A percentile compares a stretch with the other conserved stretches of the same genome.
phyloP scores from a whole-genome alignment of 2,888 invertebrate species.

The Lasioglossum calceatum region DNA sequence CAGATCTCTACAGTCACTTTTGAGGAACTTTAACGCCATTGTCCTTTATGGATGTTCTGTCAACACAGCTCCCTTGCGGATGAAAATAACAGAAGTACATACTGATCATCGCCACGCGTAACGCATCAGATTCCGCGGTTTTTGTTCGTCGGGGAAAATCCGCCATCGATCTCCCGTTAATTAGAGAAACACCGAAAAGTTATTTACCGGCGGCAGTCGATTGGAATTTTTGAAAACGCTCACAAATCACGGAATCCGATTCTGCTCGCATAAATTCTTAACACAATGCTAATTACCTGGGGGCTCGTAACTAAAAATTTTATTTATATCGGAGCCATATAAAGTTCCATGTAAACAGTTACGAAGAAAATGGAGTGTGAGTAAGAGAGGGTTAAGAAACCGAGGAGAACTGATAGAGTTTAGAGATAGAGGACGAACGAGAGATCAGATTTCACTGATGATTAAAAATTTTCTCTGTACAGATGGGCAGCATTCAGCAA shows the following conservation, averaged over 20 bases:
- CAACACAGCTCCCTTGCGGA: not conserved
- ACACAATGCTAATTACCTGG: not conserved
- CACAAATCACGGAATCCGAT: not conserved
- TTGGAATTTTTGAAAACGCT: constrained; percentile 21
- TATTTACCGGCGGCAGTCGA: constrained; percentile 5
- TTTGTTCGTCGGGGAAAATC: not conserved
- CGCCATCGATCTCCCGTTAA: not conserved
- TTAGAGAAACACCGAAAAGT: not conserved
- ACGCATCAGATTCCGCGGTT: not conserved
- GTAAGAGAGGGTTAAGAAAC: no score
- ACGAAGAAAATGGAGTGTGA: no score
- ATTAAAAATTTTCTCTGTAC: constrained; percentile 20
- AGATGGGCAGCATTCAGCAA: constrained; percentile 92
- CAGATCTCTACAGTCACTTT: not conserved
- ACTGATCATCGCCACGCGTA: not conserved
- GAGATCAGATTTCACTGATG: not conserved
- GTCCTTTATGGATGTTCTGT: not conserved
- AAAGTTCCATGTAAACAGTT: no score
- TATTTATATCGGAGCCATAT: no score
- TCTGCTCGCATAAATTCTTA: not conserved
- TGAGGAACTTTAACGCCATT: not conserved
- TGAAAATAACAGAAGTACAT: not conserved
- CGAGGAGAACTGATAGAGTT: not conserved
- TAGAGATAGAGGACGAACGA: not conserved
- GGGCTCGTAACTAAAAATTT: no score